Evolutionary conservation across 2,888 invertebrate genomes (phyloP).

Genomic region (Actias luna): DNA sequence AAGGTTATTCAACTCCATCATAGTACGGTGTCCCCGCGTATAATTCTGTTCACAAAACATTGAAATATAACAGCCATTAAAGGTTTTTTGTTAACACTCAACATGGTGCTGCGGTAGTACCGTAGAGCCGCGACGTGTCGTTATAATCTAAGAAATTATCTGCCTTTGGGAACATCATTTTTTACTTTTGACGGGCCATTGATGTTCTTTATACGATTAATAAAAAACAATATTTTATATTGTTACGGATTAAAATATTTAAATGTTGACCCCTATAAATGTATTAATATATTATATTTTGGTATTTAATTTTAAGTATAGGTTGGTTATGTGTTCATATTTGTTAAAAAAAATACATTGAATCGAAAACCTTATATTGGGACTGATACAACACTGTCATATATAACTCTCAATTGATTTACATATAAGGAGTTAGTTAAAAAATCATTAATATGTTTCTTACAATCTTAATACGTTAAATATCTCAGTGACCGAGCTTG

Average conservation of each 20-base stretch:
- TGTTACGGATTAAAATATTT: background rate
- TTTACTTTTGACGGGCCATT: conserved; percentile 20
- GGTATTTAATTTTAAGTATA: background rate
- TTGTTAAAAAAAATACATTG: too few species aligned
- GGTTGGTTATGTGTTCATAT: too few species aligned
- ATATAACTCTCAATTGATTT: too few species aligned
- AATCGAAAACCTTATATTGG: too few species aligned
- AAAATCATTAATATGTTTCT: too few species aligned
- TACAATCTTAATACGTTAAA: too few species aligned
- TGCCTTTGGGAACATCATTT: conserved; percentile 23
- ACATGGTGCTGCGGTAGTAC: conserved; percentile 25
- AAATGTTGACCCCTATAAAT: background rate
- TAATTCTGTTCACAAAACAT: conserved; percentile 39
- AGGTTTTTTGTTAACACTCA: conserved; percentile 35
- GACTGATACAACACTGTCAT: too few species aligned
- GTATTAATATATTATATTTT: background rate
- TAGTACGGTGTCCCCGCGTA: background rate
- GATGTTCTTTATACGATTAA: conserved; percentile 13
- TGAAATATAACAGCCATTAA: conserved; percentile 44
- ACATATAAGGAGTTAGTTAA: too few species aligned
- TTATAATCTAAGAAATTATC: conserved; percentile 23
- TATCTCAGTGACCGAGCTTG: too few species aligned
- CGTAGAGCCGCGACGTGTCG: too few species aligned
- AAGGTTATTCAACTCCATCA: conserved; percentile 1
- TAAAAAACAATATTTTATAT: conserved; percentile 6